Evolutionary conservation across 1,140 invertebrate species (phyloP).

Genomic region (Zophobas morio): DNA sequence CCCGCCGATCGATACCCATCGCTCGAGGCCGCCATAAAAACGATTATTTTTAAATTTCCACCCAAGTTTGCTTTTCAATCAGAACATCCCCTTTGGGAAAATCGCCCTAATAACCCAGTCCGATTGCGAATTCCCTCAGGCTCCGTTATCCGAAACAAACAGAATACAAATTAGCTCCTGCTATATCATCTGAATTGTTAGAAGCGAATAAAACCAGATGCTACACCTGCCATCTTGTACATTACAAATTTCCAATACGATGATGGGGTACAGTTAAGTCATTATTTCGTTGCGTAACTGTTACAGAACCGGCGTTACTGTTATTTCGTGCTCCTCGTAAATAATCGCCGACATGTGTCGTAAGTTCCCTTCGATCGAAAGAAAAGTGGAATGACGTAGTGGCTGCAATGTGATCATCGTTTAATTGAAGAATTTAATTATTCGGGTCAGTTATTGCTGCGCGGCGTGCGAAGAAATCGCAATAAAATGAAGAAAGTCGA

Average conservation of each 20-base stretch:
- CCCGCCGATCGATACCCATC: too few relatives aligned
- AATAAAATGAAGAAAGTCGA: constrained; percentile 17
- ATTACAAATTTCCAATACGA: constrained; percentile 10
- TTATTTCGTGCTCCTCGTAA: neutral
- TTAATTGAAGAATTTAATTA: neutral
- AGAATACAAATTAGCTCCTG: neutral
- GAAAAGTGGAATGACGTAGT: too few relatives aligned
- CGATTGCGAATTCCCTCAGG: neutral
- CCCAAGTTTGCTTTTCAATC: too few relatives aligned
- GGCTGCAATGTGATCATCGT: neutral
- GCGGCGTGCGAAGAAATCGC: constrained; percentile 2
- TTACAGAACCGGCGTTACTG: neutral
- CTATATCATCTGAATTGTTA: neutral
- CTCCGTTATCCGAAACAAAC: neutral
- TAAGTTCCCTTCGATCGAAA: neutral
- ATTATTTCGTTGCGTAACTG: constrained; percentile 39
- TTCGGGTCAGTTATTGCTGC: neutral
- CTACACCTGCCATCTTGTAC: neutral
- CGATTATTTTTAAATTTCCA: too few relatives aligned
- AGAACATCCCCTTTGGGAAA: neutral
- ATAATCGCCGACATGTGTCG: constrained; percentile 13
- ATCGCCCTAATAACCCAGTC: neutral
- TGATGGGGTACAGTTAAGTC: constrained; percentile 28
- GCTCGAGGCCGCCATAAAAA: too few relatives aligned
- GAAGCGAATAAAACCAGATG: neutral